Conservation (phyloP, 2,797 vertebrate species). For the Pseudochirops cupreus region DNA sequence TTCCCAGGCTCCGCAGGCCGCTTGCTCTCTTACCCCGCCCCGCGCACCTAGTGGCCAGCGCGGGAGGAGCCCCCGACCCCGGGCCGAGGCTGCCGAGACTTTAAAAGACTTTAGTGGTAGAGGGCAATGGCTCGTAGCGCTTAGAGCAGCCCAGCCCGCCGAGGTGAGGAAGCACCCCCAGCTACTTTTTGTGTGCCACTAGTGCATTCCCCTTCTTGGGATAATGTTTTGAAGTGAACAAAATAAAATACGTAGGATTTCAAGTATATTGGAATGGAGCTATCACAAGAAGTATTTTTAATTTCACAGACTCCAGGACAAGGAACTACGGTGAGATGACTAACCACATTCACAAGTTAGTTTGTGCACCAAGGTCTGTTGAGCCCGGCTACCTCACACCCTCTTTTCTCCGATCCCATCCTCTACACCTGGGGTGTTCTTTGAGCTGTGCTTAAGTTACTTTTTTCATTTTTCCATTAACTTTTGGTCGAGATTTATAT, state of each 20-base stretch:
- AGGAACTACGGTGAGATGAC: neutral
- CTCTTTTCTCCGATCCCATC: neutral
- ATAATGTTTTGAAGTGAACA: neutral
- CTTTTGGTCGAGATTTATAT: neutral
- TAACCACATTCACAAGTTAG: neutral
- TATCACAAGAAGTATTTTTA: neutral
- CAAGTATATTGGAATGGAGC: neutral
- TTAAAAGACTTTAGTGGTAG: neutral
- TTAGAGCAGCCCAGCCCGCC: neutral
- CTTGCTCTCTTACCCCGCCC: neutral
- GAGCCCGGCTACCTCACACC: neutral
- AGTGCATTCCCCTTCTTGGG: neutral
- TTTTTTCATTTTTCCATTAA: conserved; percentile 6
- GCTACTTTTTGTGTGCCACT: neutral
- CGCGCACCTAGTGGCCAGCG: neutral
- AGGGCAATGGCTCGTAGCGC: neutral
- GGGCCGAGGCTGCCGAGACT: too few species aligned
- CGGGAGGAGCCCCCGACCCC: neutral
- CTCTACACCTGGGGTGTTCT: neutral
- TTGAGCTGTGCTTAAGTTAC: neutral
- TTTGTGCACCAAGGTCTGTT: neutral
- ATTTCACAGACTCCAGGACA: neutral
- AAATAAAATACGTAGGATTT: neutral
- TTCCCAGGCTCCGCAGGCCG: neutral
- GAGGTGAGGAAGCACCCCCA: neutral